Evolutionary conservation across 2,113 vertebrate species (phyloP).

Genomic region (Pitta sordida): DNA sequence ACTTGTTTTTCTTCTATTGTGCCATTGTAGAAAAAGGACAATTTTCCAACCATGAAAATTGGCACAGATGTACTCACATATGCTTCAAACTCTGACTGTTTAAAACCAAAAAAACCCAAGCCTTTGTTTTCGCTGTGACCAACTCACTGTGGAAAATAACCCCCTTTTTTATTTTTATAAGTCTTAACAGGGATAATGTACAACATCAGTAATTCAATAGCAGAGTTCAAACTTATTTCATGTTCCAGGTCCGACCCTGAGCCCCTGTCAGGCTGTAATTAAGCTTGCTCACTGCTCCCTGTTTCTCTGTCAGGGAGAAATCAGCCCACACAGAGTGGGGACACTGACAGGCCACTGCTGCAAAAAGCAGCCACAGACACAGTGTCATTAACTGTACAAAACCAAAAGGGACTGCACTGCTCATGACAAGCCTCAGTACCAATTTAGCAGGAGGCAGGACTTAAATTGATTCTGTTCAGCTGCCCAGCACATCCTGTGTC

Average conservation of each 20-base stretch:
- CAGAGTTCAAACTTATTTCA: background rate
- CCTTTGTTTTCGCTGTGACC: background rate
- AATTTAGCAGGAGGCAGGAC: background rate
- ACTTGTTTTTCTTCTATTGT: background rate
- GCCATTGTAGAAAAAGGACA: background rate
- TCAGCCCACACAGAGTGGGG: background rate
- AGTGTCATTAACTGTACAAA: background rate
- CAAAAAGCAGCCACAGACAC: background rate
- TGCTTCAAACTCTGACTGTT: background rate
- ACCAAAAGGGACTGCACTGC: background rate
- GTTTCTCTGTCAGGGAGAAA: background rate
- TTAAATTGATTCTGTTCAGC: background rate
- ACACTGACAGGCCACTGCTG: background rate
- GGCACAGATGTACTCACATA: background rate
- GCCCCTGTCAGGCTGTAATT: background rate
- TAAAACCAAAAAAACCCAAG: background rate
- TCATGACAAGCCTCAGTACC: background rate
- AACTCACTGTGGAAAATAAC: background rate
- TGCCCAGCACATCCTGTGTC: background rate
- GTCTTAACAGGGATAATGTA: background rate
- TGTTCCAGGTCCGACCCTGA: background rate
- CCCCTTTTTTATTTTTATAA: background rate
- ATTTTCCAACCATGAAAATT: background rate
- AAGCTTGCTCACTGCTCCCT: background rate
- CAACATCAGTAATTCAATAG: background rate